Base-by-base conservation (phyloP, 2,113 vertebrate genomes). In the Mixornis gularis region DNA sequence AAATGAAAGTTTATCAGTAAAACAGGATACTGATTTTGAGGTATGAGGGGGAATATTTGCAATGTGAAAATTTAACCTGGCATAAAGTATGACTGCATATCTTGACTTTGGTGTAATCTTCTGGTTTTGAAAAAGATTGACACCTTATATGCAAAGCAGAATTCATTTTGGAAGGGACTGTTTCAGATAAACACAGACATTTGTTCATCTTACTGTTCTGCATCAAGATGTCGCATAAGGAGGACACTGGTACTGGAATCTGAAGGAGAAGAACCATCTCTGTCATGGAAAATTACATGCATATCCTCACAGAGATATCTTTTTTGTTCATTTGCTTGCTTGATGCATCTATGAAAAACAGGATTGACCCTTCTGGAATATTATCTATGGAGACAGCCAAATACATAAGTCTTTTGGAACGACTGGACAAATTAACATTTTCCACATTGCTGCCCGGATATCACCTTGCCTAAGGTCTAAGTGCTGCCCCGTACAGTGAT, bases 41-140 rank as follows among this genome's bases (percentile, higher is more conserved):
- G 5, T 62, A 30, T 32, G 17, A 70, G 49, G 12, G 77, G 73
- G 27, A 71, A 19, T 83, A 36, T 72, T 80, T 90, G n/a, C n/a
- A 25, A 1, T 53, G 52, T 4, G 8, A 62, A 60, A 40, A 44
- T 60, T 60, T 56, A 64, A 32, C 7, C 22, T 62, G 27, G 17
- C 8, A 13, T 53, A 56, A 40, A 40, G 56, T 38, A 44, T 6
- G 0, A n/a, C 49, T 52, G 8, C 0, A 0, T 69, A 20, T 85
- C 41, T 78, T 72, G 24, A 52, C 49, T 85, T 56, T 17, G 21
- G 17, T 60, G 7, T n/a, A 16, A 14, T 69, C 21, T 72, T 87
- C 36, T 70, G 29, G 7, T 92, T 87, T 69, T 87, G 74, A 76
- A 68, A 43, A 74, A 38, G 36, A 59, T 32, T 41, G 12, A 12